Evolutionary conservation across 2,113 vertebrate genomes (phyloP), one percentile per base, ranked within the genome.

Genomic region (Halcyon senegalensis): DNA sequence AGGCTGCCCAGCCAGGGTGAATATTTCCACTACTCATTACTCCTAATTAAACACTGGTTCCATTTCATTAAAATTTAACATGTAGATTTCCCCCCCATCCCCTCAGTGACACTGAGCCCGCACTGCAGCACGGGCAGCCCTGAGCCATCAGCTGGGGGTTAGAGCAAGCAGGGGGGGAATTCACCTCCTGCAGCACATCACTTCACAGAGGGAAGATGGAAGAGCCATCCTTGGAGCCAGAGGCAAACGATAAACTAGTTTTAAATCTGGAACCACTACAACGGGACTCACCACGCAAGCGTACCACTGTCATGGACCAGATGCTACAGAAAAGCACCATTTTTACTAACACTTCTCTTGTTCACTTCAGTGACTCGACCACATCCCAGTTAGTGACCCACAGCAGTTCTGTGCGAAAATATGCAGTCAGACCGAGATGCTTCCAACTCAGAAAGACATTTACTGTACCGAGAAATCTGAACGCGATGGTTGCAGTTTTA

Each of bases 51-150:
- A 48, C 30, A 60, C 18, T 7, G 16, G 35, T n/a, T 37, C 27
- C n/a, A 9, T 31, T 77, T 77, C 59, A 74, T 8, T 31, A 44
- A 10, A 62, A 27, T 8, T 30, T 12, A 21, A 2, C 13, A 20
- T 0, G 5, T 2, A 21, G 53, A 11, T 15, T 7, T 2, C 2
- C 11, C 7, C 21, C 3, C 16, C 5, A 7, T 13, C 44, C 69
- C 44, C 33, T 28, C 58, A 12, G 50, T 10, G 46, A 30, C 48
- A 11, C 48, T 14, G 28, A 63, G 73, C 55, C n/a, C 1, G 0
- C 18, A 2, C 25, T 7, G 33, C 14, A 18, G 70, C 39, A 64
- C 1, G 3, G 63, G 12, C 19, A 44, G 69, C 66, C 78, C n/a
- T 1, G 7, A 63, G 46, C 23, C 5, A 0, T 30, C 46, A 58